Conservation (phyloP, 2,888 invertebrate genomes). For the Dorcus parallelipipedus region DNA sequence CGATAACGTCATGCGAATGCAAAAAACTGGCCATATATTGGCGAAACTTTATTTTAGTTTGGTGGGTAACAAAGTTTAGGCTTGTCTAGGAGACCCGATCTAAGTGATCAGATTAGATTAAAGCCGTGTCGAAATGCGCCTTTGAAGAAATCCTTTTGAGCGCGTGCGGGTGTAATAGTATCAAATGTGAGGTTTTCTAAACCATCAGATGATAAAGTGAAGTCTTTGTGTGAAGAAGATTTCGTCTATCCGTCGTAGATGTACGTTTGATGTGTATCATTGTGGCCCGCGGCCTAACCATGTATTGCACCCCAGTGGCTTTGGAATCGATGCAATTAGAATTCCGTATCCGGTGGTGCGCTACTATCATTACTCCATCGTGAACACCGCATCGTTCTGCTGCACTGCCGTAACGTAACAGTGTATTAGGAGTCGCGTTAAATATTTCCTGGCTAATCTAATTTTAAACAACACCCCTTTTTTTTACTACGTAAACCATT, state of each 20-base stretch:
- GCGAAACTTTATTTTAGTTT: constrained; percentile 21
- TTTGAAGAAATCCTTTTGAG: constrained; percentile 34
- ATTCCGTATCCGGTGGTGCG: constrained; percentile 16
- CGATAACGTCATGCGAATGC: background rate
- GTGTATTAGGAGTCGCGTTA: constrained; percentile 16
- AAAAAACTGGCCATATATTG: background rate
- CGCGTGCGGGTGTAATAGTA: constrained; percentile 29
- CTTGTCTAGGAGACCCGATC: constrained; percentile 30
- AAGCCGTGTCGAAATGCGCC: constrained; percentile 33
- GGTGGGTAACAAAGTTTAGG: constrained; percentile 25
- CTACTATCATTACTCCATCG: background rate
- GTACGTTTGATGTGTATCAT: constrained; percentile 27
- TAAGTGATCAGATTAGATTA: constrained; percentile 35
- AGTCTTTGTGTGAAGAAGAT: constrained; percentile 30
- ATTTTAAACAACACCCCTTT: constrained; percentile 21
- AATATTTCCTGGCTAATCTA: constrained; percentile 23
- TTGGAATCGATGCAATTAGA: constrained; percentile 34
- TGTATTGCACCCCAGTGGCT: constrained; percentile 29
- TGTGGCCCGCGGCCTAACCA: constrained; percentile 20
- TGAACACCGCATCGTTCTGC: background rate
- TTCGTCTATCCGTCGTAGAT: constrained; percentile 26
- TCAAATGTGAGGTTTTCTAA: constrained; percentile 31
- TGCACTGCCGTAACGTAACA: background rate
- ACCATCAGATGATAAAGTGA: constrained; percentile 31
- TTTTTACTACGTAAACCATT: constrained; percentile 19